Conservation (phyloP, 2,113 vertebrate species). For the Thalassarche chlororhynchos region DNA sequence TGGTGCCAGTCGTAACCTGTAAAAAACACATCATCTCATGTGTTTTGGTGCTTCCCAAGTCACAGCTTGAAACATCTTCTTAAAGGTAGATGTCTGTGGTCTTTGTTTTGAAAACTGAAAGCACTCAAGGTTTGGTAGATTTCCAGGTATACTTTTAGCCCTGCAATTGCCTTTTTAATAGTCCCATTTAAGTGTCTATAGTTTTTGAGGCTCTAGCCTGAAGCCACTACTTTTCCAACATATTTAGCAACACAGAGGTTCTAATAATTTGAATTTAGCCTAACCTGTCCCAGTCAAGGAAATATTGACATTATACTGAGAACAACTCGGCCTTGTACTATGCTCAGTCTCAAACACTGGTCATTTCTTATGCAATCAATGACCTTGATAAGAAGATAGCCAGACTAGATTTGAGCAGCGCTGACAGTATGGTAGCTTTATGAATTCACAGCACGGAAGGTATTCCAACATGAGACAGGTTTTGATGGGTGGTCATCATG, state of each 20-base stretch:
- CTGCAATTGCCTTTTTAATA: neutral
- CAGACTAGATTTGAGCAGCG: neutral
- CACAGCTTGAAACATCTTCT: neutral
- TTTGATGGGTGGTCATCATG: neutral
- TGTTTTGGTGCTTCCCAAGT: neutral
- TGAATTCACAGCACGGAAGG: neutral
- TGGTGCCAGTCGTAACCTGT: neutral
- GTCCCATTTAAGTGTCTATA: neutral
- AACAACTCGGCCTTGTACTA: neutral
- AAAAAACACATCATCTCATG: neutral
- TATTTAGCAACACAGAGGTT: neutral
- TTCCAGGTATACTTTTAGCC: neutral
- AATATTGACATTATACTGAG: neutral
- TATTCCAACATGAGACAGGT: neutral
- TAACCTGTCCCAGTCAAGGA: neutral
- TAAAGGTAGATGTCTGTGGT: neutral
- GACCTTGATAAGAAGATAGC: neutral
- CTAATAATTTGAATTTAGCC: neutral
- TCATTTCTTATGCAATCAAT: neutral
- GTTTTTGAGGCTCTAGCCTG: neutral
- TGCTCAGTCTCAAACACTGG: neutral
- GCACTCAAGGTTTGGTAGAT: neutral
- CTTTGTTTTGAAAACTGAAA: neutral
- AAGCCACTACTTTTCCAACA: neutral
- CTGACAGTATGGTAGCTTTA: neutral